Evolutionary conservation across 2,888 invertebrate species (phyloP).

Genomic region (Chrysomela aeneicollis): DNA sequence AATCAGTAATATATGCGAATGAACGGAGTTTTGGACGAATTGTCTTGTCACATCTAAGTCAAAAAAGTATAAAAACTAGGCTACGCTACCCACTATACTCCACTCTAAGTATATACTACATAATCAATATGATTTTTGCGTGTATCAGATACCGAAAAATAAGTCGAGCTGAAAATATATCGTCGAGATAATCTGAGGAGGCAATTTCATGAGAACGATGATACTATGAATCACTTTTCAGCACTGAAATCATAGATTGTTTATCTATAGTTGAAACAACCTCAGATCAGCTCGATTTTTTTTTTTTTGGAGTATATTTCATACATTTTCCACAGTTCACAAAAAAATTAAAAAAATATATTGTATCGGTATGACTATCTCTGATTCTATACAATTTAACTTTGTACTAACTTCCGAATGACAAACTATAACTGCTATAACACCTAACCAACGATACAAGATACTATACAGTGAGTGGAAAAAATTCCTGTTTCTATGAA

Average conservation of each 20-base stretch:
- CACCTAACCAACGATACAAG: too few relatives aligned
- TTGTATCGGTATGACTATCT: not conserved
- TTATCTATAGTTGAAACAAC: too few relatives aligned
- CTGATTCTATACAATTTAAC: not conserved
- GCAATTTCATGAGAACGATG: too few relatives aligned
- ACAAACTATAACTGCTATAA: too few relatives aligned
- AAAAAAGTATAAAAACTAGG: slow-evolving; percentile 17
- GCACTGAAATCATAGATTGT: not conserved
- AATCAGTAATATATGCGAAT: not conserved
- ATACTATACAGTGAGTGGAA: too few relatives aligned
- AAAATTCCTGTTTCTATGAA: too few relatives aligned
- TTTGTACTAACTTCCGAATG: slow-evolving; percentile 8
- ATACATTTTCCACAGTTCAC: not conserved
- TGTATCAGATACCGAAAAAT: not conserved
- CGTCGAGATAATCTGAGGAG: too few relatives aligned
- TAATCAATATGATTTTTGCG: not conserved
- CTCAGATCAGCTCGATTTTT: not conserved
- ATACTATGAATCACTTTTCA: too few relatives aligned
- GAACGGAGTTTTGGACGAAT: slow-evolving; percentile 22
- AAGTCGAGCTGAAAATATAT: not conserved
- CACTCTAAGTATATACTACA: not conserved
- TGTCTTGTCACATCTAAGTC: slow-evolving; percentile 1
- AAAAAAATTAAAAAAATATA: not conserved
- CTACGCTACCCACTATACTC: slow-evolving; percentile 2
- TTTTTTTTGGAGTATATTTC: too few relatives aligned